Percentiles rank a stretch among this genome's conserved stretches.
Conservation (phyloP, 2,888 invertebrate genomes). For the Meta bourneti region DNA sequence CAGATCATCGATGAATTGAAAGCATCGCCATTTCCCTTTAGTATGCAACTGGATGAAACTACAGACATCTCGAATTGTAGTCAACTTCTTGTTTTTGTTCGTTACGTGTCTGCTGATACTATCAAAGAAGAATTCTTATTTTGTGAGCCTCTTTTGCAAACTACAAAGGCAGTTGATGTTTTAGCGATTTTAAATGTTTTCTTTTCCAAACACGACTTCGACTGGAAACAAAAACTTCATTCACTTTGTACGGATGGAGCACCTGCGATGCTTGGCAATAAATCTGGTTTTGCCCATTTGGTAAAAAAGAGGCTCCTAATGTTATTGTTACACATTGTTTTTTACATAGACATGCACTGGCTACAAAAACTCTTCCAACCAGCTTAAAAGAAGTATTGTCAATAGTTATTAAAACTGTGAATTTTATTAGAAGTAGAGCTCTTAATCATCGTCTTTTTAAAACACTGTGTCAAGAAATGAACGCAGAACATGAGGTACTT, state of each 20-base stretch:
- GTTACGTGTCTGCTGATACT: conserved; percentile 63
- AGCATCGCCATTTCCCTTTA: conserved; percentile 69
- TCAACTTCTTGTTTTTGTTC: conserved; percentile 66
- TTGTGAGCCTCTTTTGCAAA: conserved; percentile 69
- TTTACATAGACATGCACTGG: conserved; percentile 54
- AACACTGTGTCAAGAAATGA: conserved; percentile 27
- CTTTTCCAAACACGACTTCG: too few relatives aligned
- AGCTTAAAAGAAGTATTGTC: conserved; percentile 66
- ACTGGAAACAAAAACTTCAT: too few relatives aligned
- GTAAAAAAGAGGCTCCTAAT: too few relatives aligned
- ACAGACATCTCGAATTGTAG: conserved; percentile 79
- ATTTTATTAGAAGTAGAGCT: conserved; percentile 64
- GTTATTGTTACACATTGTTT: too few relatives aligned
- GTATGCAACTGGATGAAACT: conserved; percentile 80
- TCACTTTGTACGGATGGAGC: too few relatives aligned
- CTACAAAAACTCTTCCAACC: conserved; percentile 66
- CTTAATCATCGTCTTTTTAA: conserved; percentile 45
- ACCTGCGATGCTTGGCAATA: too few relatives aligned
- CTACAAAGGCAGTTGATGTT: conserved; percentile 66
- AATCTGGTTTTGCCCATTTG: too few relatives aligned
- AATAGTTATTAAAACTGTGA: conserved; percentile 59
- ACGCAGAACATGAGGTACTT: conserved; percentile 58
- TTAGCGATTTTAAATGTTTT: conserved; percentile 65
- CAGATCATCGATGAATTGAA: conserved; percentile 65
- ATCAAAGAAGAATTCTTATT: conserved; percentile 73